Evolutionary conservation across 2,797 vertebrate genomes (phyloP), one percentile per base, ranked within the genome.

Genomic region (Heliangelus exortis): DNA sequence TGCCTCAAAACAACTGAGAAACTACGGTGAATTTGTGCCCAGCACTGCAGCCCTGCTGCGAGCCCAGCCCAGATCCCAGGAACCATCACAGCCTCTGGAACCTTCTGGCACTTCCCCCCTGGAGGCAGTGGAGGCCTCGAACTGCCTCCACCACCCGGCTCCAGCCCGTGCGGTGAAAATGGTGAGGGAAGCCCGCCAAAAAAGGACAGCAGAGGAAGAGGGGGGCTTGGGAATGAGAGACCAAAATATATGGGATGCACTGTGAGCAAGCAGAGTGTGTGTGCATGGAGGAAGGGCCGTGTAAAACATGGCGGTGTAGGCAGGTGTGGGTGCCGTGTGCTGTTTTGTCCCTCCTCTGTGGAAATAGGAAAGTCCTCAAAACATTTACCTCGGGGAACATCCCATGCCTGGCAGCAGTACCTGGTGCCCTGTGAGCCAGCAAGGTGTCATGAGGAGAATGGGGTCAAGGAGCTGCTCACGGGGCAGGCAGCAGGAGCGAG

Each of bases 271-370:
- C 8, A 25, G 19, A 20, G 7, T 4, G 0, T 7, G 6, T 8
- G 29, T 19, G 3, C 3, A 5, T 54, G 36, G 16, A 2, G 25
- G 6, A 12, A 13, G 8, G n/a, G 4, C 28, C 39, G n/a, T 23
- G 21, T 19, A 33, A 26, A 79, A 34, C 28, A 12, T 8, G 22
- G 22, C 0, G 1, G 17, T 1, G 10, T 57, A 16, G 11, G 34
- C 10, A 0, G 0, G 2, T 1, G 0, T 9, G 25, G 25, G 21
- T 31, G 21, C 0, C 0, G 3, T 13, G 54, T 0, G 0, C n/a
- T 59, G 2, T 8, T 50, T 47, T 73, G 28, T 13, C 5, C 7
- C 6, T 63, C 17, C 4, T 4, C 4, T 22, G 28, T 28, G n/a
- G 12, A 8, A 76, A 90, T 55, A 18, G 22, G 16, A 7, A 65